These are phyloP conservation scores for Tetragnatha versicolor DNA, from an alignment of 1,140 invertebrate genomes.

Conservation along the genomic window DNA sequence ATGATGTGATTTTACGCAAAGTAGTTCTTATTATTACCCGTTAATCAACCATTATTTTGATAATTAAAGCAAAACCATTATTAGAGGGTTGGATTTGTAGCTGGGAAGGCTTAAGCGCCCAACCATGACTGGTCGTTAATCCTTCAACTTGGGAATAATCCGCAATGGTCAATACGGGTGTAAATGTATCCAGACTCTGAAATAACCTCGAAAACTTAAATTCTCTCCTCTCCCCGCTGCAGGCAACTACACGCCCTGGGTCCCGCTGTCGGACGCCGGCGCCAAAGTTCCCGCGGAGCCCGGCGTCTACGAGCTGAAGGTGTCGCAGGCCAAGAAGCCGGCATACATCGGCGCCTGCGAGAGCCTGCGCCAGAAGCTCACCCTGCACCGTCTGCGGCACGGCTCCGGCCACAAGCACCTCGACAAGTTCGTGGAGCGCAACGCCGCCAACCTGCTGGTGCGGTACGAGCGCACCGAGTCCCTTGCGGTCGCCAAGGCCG, in stretches of 20 bases:
- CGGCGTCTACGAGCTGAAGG: conserved; percentile 42
- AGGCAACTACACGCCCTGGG: conserved; percentile 12
- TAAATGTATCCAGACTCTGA: too few relatives aligned
- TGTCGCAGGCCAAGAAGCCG: conserved; percentile 27
- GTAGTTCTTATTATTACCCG: too few relatives aligned
- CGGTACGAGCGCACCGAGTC: neutral
- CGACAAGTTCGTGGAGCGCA: conserved; percentile 36
- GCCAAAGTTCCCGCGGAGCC: neutral
- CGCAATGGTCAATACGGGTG: too few relatives aligned
- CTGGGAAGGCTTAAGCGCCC: too few relatives aligned
- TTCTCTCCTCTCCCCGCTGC: neutral
- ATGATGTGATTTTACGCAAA: too few relatives aligned
- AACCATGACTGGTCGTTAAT: too few relatives aligned
- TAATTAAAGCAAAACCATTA: too few relatives aligned
- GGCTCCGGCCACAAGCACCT: conserved; percentile 41
- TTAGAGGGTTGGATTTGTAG: too few relatives aligned
- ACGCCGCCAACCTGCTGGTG: neutral
- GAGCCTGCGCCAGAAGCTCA: conserved; percentile 29
- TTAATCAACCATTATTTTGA: too few relatives aligned
- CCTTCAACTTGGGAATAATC: too few relatives aligned
- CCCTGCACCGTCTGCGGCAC: conserved; percentile 10
- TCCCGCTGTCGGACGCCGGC: neutral
- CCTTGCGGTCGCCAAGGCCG: conserved; percentile 4
- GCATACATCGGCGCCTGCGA: conserved; percentile 42
- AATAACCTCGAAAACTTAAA: too few relatives aligned